A percentile compares a stretch with the other conserved stretches of the same genome.
Conservation (phyloP, 2,113 vertebrate genomes). For the Gambusia affinis region DNA sequence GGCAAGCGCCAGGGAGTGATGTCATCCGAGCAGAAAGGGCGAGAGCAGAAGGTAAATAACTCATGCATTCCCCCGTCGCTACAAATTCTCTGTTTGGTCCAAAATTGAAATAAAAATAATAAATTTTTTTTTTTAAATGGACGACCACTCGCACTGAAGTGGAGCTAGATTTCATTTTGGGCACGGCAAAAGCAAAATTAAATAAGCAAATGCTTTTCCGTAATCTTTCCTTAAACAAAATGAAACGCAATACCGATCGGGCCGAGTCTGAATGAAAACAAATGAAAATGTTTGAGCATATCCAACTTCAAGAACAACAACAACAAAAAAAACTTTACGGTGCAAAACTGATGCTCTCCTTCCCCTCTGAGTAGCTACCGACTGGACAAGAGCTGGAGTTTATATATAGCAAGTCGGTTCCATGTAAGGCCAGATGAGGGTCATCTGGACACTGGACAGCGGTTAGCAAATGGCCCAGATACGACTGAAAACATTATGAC, state of each 20-base stretch:
- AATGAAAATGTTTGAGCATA: not conserved
- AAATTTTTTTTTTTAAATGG: too few relatives aligned
- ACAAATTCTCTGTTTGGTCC: constrained; percentile 41
- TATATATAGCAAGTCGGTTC: constrained; percentile 40
- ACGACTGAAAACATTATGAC: constrained; percentile 43
- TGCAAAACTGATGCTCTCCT: not conserved
- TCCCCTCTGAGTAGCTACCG: constrained; percentile 22
- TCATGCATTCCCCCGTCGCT: constrained; percentile 55
- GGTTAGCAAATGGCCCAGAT: constrained; percentile 83
- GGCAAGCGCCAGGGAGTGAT: constrained; percentile 66
- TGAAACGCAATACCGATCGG: constrained; percentile 9
- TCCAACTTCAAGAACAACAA: constrained; percentile 4
- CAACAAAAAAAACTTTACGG: not conserved
- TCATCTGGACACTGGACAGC: constrained; percentile 86
- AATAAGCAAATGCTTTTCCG: constrained; percentile 46
- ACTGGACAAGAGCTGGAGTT: constrained; percentile 29
- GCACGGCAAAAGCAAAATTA: constrained; percentile 32
- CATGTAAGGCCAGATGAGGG: constrained; percentile 79
- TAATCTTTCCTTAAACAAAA: constrained; percentile 24
- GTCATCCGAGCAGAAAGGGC: constrained; percentile 60
- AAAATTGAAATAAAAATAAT: constrained; percentile 37
- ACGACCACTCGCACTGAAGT: constrained; percentile 45
- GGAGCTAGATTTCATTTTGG: constrained; percentile 40
- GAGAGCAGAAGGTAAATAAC: constrained; percentile 48
- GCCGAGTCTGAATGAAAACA: constrained; percentile 13